Conservation (phyloP, 2,797 vertebrate species). For the Natrix natrix region DNA sequence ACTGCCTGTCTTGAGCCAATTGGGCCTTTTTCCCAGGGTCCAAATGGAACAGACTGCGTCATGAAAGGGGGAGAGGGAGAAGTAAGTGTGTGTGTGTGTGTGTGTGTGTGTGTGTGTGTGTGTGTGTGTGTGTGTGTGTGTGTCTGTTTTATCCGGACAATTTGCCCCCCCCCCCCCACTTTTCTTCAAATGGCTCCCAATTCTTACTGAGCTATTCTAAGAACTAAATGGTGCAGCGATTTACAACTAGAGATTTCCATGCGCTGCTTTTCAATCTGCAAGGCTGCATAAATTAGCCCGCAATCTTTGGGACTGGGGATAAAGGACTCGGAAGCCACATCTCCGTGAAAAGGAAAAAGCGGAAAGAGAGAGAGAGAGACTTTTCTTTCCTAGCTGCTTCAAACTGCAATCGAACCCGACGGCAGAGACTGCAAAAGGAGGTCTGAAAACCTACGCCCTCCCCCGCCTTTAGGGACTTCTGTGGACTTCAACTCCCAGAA, state of each 20-base stretch:
- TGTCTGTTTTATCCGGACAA: neutral
- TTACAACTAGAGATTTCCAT: neutral
- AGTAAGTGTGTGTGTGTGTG: no score
- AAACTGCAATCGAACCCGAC: no score
- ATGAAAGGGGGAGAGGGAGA: neutral
- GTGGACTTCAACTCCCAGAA: no score
- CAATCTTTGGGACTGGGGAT: neutral
- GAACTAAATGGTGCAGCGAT: neutral
- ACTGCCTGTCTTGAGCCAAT: neutral
- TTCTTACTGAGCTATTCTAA: neutral
- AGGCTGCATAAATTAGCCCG: neutral
- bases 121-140: no score
- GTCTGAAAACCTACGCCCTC: no score
- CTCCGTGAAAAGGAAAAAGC: neutral
- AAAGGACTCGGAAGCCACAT: neutral
- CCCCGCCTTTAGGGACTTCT: no score
- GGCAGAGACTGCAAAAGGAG: no score
- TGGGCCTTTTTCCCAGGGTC: no score
- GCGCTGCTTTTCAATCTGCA: neutral
- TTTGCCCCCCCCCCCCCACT: neutral
- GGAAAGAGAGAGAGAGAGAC: neutral
- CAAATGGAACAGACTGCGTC: neutral
- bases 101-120: no score
- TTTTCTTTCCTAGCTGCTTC: neutral
- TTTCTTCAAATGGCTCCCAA: neutral